Base-by-base conservation (phyloP, 2,888 invertebrate species). In the Cheilosia urbana region DNA sequence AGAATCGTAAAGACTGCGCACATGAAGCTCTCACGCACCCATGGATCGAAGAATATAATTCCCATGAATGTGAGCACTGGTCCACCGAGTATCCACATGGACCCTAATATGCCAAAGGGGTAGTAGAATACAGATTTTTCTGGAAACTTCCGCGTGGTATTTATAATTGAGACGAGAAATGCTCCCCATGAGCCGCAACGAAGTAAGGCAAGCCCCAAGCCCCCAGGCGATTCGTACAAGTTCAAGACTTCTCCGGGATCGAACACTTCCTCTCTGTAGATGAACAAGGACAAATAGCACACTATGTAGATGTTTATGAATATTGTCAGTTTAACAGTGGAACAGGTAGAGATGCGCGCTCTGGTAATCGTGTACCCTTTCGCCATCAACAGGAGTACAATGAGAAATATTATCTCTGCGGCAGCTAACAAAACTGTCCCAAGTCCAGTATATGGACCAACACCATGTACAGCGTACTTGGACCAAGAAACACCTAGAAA, bases 331-430 rank as follows among this genome's bases (percentile, higher is more conserved):
- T 96, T 96, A 57, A 97, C 94, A 0, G 95, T 95, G 87, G 96
- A 96, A 13, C 93, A 93, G 0, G 95, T 92, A 65, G 96, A 95
- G 24, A 98, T 93, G 0, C 96, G 93, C 0, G 97, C 98, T 63
- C 98, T 94, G 0, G 98, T 98, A 34, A 98, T 96, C 0, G 98
- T 98, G 91, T 96, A 98, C 0, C 98, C 98, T 90, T 98, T 97
- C 0, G 96, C 97, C 92, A 98, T 93, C 5, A 98, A 93, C 1
- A 98, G 93, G 66, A 98, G 93, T 15, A 98, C 93, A 0, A 97
- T 92, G 0, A 98, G 93, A 89, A 96, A 98, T 0, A 95, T 92
- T 68, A 95, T 95, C 90, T 96, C 96, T 17, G 96, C 95, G 2
- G 94, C 92, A 0, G n/a, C 96, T 96, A 95, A 92, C 45, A 92